Evolutionary conservation across 2,888 invertebrate genomes (phyloP).

Genomic region (Megamerina dolium): DNA sequence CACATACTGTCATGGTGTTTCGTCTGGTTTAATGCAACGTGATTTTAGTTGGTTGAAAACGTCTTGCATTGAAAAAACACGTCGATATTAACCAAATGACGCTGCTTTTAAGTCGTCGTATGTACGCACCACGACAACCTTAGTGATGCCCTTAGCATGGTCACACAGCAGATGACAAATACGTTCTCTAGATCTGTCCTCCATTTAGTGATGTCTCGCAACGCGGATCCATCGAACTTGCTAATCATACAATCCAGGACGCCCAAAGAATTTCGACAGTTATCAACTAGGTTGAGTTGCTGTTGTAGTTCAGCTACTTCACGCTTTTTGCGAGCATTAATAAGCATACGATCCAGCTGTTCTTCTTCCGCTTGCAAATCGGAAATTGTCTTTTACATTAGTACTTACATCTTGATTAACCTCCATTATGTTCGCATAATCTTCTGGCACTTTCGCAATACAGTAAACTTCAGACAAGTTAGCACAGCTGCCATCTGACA

Average conservation of each 20-base stretch:
- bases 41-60: slow-evolving; percentile 18
- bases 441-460: too few species aligned
- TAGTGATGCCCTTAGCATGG: slow-evolving; percentile 1
- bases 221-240: slow-evolving; percentile 2
- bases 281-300: not conserved
- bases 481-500: not conserved
- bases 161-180: slow-evolving; percentile 4
- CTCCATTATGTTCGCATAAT: too few species aligned
- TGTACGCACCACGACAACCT: not conserved
- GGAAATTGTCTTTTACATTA: too few species aligned
- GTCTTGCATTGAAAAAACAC: slow-evolving; percentile 20
- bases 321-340: slow-evolving; percentile 2
- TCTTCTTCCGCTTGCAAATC: not conserved
- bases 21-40: slow-evolving; percentile 1
- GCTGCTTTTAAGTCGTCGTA: slow-evolving; percentile 1
- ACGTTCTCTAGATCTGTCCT: slow-evolving; percentile 2
- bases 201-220: slow-evolving; percentile 4
- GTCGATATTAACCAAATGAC: not conserved
- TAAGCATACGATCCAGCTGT: slow-evolving; percentile 1
- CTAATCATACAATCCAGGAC: slow-evolving; percentile 1
- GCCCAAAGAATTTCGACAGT: not conserved
- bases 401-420: too few species aligned
- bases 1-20: too few species aligned
- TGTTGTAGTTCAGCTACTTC: slow-evolving; percentile 1
- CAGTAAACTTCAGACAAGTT: too few species aligned